Evolutionary conservation across 2,797 vertebrate genomes (phyloP), one percentile per base, ranked within the genome.

Genomic region (Pseudochaenichthys georgianus): DNA sequence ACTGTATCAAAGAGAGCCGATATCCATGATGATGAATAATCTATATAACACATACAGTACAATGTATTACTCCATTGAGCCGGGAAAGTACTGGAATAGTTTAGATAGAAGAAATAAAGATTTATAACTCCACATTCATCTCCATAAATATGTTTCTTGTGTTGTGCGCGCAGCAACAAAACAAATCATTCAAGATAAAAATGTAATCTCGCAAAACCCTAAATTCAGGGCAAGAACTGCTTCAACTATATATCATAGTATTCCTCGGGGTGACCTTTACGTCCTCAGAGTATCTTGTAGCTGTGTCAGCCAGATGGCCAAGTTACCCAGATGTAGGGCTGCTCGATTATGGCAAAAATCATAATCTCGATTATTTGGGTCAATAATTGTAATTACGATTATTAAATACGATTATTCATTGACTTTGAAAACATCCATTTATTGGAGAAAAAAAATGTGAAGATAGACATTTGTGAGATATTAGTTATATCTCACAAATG

Each of bases 1-100:
- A 67, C 62, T 71, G 60, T 64, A 64, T 81, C 42, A 76, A 61
- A 78, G 80, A 63, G 38, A 31, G 9, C 17, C 46, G 42, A 61
- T 59, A 45, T 67, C 61, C 53, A 50, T 28, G 48, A 13, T 43
- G 45, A 16, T 52, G 64, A 81, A 79, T 82, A 46, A 80, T 85
- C 21, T 13, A 38, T 38, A 38, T 9, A 71, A 63, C 51, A 53
- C 31, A 41, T 13, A 21, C 17, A 19, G 19, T 31, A 50, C 42
- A 57, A 70, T 52, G 63, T 64, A 12, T 47, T 10, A 70, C 77
- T 78, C 65, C 41, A 38, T 42, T 45, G n/a, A 68, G 53, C 55
- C 51, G 34, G 43, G 42, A 54, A 62, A 77, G 42, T n/a, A 68
- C 16, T n/a, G 43, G 23, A 68, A 59, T 41, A 13, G 45, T 77